Conservation (phyloP, 2,888 invertebrate species). For the Elysia crispata region DNA sequence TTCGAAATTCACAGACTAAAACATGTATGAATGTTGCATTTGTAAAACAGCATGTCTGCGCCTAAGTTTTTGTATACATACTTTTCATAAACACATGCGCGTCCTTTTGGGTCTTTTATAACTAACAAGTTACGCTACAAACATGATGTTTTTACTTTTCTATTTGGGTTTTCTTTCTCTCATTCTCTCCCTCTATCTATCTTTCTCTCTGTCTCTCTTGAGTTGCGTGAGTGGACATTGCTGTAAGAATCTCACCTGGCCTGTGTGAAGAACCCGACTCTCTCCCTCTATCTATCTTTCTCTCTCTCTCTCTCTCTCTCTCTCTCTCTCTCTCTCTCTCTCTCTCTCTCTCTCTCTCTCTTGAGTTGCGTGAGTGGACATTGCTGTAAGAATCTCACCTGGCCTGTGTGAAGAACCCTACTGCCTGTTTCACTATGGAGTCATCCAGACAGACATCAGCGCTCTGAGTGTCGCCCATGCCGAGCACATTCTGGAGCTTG, state of each 20-base stretch:
- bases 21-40: too few relatives aligned
- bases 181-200: neutral
- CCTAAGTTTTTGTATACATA: too few relatives aligned
- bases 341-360: neutral
- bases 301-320: neutral
- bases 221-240: neutral
- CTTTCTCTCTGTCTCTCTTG: neutral
- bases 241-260: neutral
- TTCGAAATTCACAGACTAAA: too few relatives aligned
- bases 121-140: too few relatives aligned
- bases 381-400: neutral
- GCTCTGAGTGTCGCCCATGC: neutral
- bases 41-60: too few relatives aligned
- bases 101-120: too few relatives aligned
- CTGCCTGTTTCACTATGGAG: neutral
- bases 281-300: neutral
- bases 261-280: neutral
- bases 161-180: neutral
- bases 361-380: neutral
- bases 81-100: too few relatives aligned
- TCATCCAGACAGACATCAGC: slow-evolving; percentile 2
- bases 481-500: neutral
- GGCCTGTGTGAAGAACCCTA: neutral
- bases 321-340: neutral
- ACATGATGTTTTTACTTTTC: too few relatives aligned